Evolutionary conservation across 1,140 invertebrate species (phyloP), one percentile per base, ranked within the genome.

Genomic region (Bombyx mandarina): DNA sequence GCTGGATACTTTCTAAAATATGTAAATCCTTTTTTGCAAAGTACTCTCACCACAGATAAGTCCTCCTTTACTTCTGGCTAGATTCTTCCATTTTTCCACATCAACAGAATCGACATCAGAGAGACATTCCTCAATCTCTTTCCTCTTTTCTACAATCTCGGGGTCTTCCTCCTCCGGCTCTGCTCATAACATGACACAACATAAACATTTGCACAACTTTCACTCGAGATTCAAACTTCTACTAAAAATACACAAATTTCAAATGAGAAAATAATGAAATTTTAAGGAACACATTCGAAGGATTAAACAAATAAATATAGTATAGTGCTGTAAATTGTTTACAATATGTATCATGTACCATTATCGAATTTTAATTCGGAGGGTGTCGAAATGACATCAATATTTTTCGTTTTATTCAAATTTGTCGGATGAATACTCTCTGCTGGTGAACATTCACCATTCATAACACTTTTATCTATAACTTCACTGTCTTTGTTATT

Each of bases 21-120:
- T 35, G 26, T 35, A 35, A n/a, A n/a, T 47, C 1, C 46, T 47
- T 5, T 47, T 47, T 47, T 47, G 10, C 46, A 47, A 8, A 47
- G 2, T 54, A 12, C 43, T 8, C 64, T 72, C 75, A 90, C 90
- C 90, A 75, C 85, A 89, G 43, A 92, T 90, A 59, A 93, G 74
- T 8, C 92, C 92, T 66, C 86, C 89, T 65, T 89, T 83, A 44
- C 87, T 88, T 47, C 88, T 82, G 0, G 91, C 90, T 57, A 91
- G 86, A 57, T 79, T 64, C 61, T 89, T 82, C 86, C 91, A 90
- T 58, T 88, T 73, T 60, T 89, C 77, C 44, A 90, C 65, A 58
- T 75, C 76, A 2, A 82, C 75, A 42, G 81, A 68, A 54, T 88
- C 76, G 9, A 79, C 71, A 61, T 88, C 78, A 35, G 69, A 63